Evolutionary conservation across 2,888 invertebrate genomes (phyloP).

Genomic region (Cantharis rufa): DNA sequence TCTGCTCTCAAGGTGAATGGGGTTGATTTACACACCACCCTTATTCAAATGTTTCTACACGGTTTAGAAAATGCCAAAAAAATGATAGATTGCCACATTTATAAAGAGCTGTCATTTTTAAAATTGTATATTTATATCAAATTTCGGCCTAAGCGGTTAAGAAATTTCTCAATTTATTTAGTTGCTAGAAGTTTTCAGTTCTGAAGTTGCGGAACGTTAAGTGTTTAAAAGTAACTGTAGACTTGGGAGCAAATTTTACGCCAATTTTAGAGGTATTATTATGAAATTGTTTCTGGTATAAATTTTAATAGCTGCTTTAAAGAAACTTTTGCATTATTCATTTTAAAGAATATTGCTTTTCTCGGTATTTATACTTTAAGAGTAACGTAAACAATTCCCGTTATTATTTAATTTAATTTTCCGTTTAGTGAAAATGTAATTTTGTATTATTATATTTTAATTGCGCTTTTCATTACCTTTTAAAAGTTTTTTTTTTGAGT

Average conservation of each 20-base stretch:
- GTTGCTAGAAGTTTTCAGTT: not conserved
- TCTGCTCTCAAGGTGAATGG: not conserved
- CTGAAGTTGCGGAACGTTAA: slow-evolving; percentile 4
- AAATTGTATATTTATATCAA: slow-evolving; percentile 18
- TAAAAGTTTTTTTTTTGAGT: too few species aligned
- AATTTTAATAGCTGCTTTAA: slow-evolving; percentile 14
- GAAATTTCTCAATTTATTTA: slow-evolving; percentile 20
- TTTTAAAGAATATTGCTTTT: slow-evolving; percentile 4
- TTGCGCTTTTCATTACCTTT: too few species aligned
- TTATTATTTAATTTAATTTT: not conserved
- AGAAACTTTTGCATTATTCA: slow-evolving; percentile 19
- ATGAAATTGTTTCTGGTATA: slow-evolving; percentile 17
- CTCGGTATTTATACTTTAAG: not conserved
- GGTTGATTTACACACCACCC: not conserved
- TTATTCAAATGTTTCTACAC: not conserved
- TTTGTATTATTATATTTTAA: too few species aligned
- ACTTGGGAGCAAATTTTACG: slow-evolving; percentile 1
- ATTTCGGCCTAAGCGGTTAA: slow-evolving; percentile 13
- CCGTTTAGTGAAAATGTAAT: not conserved
- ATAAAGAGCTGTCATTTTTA: slow-evolving; percentile 16
- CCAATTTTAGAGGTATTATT: not conserved
- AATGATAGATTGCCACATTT: slow-evolving; percentile 26
- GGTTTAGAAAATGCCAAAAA: slow-evolving; percentile 11
- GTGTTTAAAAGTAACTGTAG: slow-evolving; percentile 9
- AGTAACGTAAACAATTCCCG: not conserved